Evolutionary conservation across 1,140 invertebrate species (phyloP), one percentile per base, ranked within the genome.

Genomic region (Drosophila tsacasi): DNA sequence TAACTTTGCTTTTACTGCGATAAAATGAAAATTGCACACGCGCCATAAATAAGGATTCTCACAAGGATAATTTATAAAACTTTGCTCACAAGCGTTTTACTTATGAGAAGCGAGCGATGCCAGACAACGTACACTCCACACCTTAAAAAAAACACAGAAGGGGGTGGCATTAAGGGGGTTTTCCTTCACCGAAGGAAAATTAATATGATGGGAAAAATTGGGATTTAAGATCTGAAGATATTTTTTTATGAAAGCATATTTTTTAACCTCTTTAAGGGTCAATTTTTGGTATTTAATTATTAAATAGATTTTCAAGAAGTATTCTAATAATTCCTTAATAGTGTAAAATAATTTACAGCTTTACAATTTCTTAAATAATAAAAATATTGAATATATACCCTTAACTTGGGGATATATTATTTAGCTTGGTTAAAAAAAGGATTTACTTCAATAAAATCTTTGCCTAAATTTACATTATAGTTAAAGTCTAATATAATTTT

Each of bases 1-100:
- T 91, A 91, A 90, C 91, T 92, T 92, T 92, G 84, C 85, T 92
- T 87, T 86, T 82, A 83, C 82, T 90, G 83, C 87, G 91, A 92
- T 92, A 92, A 92, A 92, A 92, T 90, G 91, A 92, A 92, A 92
- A 92, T 92, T 92, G 87, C 91, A 92, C 91, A 91, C 87, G 79
- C 91, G 80, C 84, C 75, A 92, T 92, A 92, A 92, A 92, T 91
- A 92, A 92, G 91, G 91, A 92, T 92, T 92, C 91, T 92, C 91
- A 79, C 91, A 92, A 92, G 84, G 87, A 92, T 92, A 92, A 92
- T 92, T 92, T 92, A 92, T 92, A 92, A 92, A 92, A 92, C 77
- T 92, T 91, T 92, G 81, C 84, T 89, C 85, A 80, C 75, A 85
- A 82, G 79, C 84, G 81, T 92, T 91, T 90, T 90, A 91, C 85